phyloP scores from a whole-genome alignment of 2,113 vertebrate species.

The Mustelus asterias region DNA sequence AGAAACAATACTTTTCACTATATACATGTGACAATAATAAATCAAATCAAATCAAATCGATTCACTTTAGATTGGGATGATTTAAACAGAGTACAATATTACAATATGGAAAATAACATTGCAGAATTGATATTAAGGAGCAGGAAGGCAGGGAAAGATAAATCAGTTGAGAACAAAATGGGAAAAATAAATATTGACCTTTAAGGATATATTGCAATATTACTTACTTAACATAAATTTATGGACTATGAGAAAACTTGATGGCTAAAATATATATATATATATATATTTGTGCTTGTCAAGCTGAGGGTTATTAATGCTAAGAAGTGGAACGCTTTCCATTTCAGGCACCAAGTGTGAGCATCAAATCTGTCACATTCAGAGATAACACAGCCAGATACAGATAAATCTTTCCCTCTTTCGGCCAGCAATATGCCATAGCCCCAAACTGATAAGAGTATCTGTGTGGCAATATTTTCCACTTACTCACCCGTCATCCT shows the following conservation, averaged over 20 bases:
- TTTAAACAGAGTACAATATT: no score
- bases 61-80: no score
- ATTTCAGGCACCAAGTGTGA: neutral
- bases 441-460: neutral
- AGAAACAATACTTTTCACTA: no score
- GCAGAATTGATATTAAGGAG: no score
- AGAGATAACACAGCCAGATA: neutral
- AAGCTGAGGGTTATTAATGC: neutral
- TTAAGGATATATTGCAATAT: neutral
- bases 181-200: neutral
- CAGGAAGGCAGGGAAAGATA: no score
- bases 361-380: neutral
- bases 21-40: no score
- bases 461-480: neutral
- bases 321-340: neutral
- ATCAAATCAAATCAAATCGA: no score
- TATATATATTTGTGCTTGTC: neutral
- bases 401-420: neutral
- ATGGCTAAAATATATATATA: neutral
- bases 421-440: neutral
- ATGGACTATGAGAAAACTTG: neutral
- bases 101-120: no score
- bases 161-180: no score
- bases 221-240: neutral
- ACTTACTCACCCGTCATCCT: neutral